These are phyloP conservation scores for Corydoras sp. DNA, from an alignment of 2,113 vertebrate species.

Conservation along the genomic window DNA sequence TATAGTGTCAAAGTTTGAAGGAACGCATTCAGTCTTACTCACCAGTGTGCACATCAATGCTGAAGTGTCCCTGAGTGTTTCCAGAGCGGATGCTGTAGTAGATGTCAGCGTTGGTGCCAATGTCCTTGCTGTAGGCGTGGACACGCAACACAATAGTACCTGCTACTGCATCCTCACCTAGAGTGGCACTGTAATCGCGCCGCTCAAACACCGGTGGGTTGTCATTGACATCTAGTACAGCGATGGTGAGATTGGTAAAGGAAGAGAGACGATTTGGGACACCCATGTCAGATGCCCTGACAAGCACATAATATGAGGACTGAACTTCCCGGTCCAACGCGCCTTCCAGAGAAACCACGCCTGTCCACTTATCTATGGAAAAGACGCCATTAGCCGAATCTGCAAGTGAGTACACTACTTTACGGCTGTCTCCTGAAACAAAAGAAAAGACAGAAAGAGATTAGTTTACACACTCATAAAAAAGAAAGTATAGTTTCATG, in stretches of 20 bases:
- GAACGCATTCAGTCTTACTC: slow-evolving; percentile 22
- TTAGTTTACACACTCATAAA: neutral
- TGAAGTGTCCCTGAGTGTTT: slow-evolving; percentile 88
- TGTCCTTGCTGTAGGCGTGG: slow-evolving; percentile 91
- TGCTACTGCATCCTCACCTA: slow-evolving; percentile 79
- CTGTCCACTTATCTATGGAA: slow-evolving; percentile 80
- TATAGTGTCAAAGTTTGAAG: too few species aligned
- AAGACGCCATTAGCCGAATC: slow-evolving; percentile 80
- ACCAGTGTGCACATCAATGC: slow-evolving; percentile 84
- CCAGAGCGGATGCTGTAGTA: slow-evolving; percentile 88
- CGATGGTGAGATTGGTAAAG: slow-evolving; percentile 78
- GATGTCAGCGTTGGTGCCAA: slow-evolving; percentile 93
- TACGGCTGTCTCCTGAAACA: slow-evolving; percentile 75
- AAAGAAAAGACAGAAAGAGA: slow-evolving; percentile 9
- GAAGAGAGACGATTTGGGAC: slow-evolving; percentile 75
- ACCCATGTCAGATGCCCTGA: slow-evolving; percentile 81
- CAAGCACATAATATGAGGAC: slow-evolving; percentile 78
- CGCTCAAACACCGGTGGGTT: slow-evolving; percentile 94
- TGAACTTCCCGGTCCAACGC: slow-evolving; percentile 85
- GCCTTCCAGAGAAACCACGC: slow-evolving; percentile 83
- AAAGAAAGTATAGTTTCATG: too few species aligned
- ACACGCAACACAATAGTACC: slow-evolving; percentile 82
- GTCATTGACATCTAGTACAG: slow-evolving; percentile 91
- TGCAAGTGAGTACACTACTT: slow-evolving; percentile 79
- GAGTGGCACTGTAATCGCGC: slow-evolving; percentile 82